phyloP scores from a whole-genome alignment of 2,113 vertebrate species.

The Fulmarus glacialis region DNA sequence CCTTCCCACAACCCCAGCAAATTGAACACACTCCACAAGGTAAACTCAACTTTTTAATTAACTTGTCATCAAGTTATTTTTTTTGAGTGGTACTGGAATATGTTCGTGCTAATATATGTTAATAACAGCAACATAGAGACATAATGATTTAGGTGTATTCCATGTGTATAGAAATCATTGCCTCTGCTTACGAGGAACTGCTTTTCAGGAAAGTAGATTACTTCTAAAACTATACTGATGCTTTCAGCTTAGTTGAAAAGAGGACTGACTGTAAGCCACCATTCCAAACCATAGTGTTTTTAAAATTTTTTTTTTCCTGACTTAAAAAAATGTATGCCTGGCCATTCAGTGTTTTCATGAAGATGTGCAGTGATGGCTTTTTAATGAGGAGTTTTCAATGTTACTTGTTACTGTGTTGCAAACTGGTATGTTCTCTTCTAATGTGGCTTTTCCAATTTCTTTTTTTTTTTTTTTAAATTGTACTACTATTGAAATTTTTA shows the following conservation, averaged over 20 bases:
- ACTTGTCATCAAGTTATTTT: not conserved
- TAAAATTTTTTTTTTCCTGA: not conserved
- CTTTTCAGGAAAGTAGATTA: not conserved
- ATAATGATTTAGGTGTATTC: not conserved
- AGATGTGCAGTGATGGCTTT: not conserved
- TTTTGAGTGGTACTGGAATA: not conserved
- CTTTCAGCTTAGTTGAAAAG: not conserved
- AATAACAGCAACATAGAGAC: not conserved
- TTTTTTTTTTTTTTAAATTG: not conserved
- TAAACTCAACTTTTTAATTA: not conserved
- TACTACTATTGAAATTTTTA: not conserved
- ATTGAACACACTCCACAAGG: not conserved
- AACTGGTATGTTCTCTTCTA: not conserved
- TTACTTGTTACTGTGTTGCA: not conserved
- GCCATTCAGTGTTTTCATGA: not conserved
- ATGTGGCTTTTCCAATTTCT: not conserved
- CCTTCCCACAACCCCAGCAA: not conserved
- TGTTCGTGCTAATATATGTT: not conserved
- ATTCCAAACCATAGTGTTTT: not conserved
- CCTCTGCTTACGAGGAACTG: not conserved
- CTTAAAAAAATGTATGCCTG: rapidly evolving
- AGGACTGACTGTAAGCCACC: not conserved
- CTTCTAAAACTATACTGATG: not conserved
- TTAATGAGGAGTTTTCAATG: not conserved
- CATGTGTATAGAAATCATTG: not conserved